A percentile compares a stretch with the other conserved stretches of the same genome.
phyloP scores from a whole-genome alignment of 2,888 invertebrate species.

The Pristionchus entomophagus region DNA sequence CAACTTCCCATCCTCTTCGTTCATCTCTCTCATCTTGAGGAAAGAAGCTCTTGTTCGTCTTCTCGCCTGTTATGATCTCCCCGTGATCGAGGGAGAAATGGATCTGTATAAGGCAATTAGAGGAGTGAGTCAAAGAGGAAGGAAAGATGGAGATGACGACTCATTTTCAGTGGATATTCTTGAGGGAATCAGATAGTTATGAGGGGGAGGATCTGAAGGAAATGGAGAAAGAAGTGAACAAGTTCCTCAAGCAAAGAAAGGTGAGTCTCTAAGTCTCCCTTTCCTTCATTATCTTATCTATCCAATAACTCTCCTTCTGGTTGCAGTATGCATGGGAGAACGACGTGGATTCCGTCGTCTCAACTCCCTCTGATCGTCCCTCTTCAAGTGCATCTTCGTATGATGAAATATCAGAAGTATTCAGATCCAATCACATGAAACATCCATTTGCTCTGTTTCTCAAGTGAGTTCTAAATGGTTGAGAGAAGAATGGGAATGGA shows the following conservation, averaged over 20 bases:
- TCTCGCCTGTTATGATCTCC: slow-evolving; percentile 59
- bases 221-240: neutral
- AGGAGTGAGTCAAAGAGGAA: slow-evolving; percentile 54
- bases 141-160: neutral
- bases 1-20: neutral
- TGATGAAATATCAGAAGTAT: neutral
- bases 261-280: no score
- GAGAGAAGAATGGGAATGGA: neutral
- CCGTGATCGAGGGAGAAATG: slow-evolving; percentile 66
- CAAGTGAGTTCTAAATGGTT: neutral
- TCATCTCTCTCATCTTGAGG: slow-evolving; percentile 44
- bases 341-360: neutral
- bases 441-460: slow-evolving; percentile 7
- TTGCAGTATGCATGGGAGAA: slow-evolving; percentile 21
- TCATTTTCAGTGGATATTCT: slow-evolving; percentile 8
- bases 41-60: slow-evolving; percentile 52
- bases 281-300: no score
- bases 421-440: neutral
- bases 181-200: neutral
- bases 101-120: slow-evolving; percentile 65
- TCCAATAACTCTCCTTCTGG: neutral
- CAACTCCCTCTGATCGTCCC: neutral
- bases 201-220: neutral
- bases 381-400: neutral
- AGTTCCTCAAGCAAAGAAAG: neutral